Conservation (phyloP, 1,140 invertebrate species). For the Copidosoma floridanum region DNA sequence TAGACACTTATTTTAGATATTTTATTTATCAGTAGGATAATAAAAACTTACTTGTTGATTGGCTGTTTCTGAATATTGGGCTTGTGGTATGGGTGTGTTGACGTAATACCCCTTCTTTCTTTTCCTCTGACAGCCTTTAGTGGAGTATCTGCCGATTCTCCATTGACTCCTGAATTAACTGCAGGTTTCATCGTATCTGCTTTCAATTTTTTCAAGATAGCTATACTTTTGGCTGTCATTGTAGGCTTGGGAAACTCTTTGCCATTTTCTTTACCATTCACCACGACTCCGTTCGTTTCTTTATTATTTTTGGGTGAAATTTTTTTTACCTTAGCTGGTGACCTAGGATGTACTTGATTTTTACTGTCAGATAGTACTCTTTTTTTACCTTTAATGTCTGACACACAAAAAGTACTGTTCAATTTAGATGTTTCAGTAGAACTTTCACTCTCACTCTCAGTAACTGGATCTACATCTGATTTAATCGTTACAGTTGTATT, state of each 20-base stretch:
- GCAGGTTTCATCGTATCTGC: constrained; percentile 33
- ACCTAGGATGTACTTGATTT: constrained; percentile 33
- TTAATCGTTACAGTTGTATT: constrained; percentile 26
- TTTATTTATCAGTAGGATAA: too few species aligned
- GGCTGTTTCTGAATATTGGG: constrained; percentile 16
- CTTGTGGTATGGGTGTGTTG: constrained; percentile 46
- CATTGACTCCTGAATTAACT: constrained; percentile 11
- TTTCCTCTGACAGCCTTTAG: constrained; percentile 39
- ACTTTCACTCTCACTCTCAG: constrained; percentile 13
- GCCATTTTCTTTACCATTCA: constrained; percentile 45
- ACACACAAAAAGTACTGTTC: constrained; percentile 42
- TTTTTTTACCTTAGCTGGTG: constrained; percentile 41
- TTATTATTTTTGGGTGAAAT: constrained; percentile 31
- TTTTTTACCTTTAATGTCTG: constrained; percentile 41
- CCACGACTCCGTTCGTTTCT: constrained; percentile 7
- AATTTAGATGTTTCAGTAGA: constrained; percentile 32
- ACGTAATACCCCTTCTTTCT: constrained; percentile 40
- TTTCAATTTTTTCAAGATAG: constrained; percentile 50
- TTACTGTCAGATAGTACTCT: constrained; percentile 42
- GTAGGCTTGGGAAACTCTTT: constrained; percentile 35
- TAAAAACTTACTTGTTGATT: constrained; percentile 31
- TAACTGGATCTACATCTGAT: constrained; percentile 17
- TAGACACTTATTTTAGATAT: too few species aligned
- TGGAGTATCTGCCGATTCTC: constrained; percentile 16
- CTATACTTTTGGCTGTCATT: constrained; percentile 49